These are phyloP conservation scores for Struthio camelus DNA, from an alignment of 2,113 vertebrate species.

Conservation along the genomic window DNA sequence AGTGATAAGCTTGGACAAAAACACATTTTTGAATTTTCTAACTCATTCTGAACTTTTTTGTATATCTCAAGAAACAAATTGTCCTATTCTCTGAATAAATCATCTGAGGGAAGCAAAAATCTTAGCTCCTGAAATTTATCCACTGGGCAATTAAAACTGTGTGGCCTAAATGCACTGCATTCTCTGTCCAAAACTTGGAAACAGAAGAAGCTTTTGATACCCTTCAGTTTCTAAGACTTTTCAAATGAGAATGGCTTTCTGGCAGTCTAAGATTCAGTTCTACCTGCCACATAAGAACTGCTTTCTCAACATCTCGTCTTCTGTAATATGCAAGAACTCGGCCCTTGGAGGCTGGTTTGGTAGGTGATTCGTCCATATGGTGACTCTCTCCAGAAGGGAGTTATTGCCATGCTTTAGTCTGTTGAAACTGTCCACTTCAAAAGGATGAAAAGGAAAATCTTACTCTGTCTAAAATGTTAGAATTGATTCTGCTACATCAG, in stretches of 20 bases:
- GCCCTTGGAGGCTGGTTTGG: neutral
- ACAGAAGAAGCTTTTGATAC: neutral
- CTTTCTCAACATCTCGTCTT: neutral
- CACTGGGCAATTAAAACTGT: neutral
- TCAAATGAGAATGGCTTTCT: neutral
- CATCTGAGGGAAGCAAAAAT: neutral
- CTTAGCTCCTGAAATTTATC: neutral
- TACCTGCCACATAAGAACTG: neutral
- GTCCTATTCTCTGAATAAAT: neutral
- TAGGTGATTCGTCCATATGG: neutral
- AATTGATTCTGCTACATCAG: neutral
- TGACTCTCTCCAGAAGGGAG: neutral
- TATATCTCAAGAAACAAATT: neutral
- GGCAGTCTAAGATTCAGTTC: neutral
- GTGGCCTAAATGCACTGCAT: neutral
- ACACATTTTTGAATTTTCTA: neutral
- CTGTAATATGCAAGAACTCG: neutral
- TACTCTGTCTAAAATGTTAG: neutral
- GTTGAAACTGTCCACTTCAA: neutral
- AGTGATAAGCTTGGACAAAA: neutral
- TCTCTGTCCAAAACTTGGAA: neutral
- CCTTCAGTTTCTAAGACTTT: neutral
- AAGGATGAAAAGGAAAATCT: neutral
- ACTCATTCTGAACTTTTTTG: neutral
- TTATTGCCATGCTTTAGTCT: neutral